Conservation (phyloP, 2,113 vertebrate genomes). For the Megalops atlanticus region DNA sequence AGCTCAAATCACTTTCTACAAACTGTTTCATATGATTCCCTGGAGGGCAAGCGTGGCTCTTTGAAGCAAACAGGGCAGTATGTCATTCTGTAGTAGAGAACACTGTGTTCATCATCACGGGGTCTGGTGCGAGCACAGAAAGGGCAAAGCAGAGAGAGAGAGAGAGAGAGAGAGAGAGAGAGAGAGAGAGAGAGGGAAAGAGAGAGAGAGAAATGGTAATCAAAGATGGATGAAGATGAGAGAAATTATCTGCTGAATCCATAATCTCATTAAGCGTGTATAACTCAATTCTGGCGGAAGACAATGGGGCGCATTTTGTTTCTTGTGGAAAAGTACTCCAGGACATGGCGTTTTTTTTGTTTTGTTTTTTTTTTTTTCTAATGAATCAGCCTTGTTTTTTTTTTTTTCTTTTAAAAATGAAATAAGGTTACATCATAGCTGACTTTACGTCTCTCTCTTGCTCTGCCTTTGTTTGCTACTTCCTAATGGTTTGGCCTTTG, state of each 20-base stretch:
- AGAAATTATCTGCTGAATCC: background rate
- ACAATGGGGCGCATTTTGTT: background rate
- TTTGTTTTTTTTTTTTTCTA: background rate
- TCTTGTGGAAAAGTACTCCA: background rate
- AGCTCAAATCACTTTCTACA: background rate
- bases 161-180: constrained; percentile 9
- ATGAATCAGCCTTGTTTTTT: background rate
- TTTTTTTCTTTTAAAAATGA: background rate
- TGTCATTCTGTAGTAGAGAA: background rate
- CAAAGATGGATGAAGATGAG: constrained; percentile 1
- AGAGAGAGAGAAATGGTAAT: constrained; percentile 13
- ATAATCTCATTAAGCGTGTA: background rate
- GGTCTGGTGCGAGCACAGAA: background rate
- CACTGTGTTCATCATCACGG: background rate
- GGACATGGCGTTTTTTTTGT: background rate
- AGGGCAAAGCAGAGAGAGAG: constrained; percentile 2
- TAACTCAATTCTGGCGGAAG: background rate
- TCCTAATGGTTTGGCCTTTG: too few species aligned
- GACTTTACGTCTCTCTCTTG: background rate
- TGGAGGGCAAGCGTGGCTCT: background rate
- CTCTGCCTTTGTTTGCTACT: background rate
- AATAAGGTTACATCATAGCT: constrained; percentile 4
- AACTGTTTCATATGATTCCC: background rate
- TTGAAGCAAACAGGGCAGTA: background rate
- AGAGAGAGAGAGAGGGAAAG: constrained; percentile 15